Percentiles rank a stretch among this genome's conserved stretches.
Conservation (phyloP, 2,888 invertebrate species). For the Hemistola chrysoprasaria region DNA sequence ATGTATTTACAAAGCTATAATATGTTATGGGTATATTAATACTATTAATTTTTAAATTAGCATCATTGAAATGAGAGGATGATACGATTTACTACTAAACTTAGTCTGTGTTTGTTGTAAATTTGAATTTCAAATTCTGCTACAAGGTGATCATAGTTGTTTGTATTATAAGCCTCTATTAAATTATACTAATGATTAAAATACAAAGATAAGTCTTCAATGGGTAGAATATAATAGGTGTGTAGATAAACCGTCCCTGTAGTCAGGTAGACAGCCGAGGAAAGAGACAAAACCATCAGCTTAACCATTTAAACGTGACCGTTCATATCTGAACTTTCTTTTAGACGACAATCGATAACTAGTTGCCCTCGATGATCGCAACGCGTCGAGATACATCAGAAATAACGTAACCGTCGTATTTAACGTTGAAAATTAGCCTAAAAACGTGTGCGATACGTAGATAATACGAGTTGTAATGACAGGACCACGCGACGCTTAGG, state of each 20-base stretch:
- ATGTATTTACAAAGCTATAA: no score
- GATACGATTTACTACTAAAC: no score
- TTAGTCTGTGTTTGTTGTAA: no score
- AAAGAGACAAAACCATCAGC: conserved; percentile 64
- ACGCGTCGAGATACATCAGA: conserved; percentile 30
- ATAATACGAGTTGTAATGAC: conserved; percentile 56
- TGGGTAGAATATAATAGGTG: no score
- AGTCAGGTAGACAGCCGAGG: conserved; percentile 42
- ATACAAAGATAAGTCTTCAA: no score
- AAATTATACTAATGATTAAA: no score
- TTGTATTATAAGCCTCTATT: no score
- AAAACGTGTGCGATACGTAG: conserved; percentile 75
- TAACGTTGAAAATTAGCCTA: conserved; percentile 76
- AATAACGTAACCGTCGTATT: conserved; percentile 60
- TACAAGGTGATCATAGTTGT: no score
- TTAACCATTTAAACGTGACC: conserved; percentile 56
- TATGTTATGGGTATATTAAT: no score
- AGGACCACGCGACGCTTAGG: conserved; percentile 67
- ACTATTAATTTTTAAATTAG: no score
- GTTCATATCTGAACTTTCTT: conserved; percentile 56
- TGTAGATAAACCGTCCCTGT: conserved; percentile 5
- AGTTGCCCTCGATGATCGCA: conserved; percentile 41
- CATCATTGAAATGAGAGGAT: no score
- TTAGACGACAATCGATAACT: conserved; percentile 67
- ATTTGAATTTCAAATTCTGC: no score